These are phyloP conservation scores for Matsumyia berberina DNA, from an alignment of 2,888 invertebrate species.

Conservation along the genomic window DNA sequence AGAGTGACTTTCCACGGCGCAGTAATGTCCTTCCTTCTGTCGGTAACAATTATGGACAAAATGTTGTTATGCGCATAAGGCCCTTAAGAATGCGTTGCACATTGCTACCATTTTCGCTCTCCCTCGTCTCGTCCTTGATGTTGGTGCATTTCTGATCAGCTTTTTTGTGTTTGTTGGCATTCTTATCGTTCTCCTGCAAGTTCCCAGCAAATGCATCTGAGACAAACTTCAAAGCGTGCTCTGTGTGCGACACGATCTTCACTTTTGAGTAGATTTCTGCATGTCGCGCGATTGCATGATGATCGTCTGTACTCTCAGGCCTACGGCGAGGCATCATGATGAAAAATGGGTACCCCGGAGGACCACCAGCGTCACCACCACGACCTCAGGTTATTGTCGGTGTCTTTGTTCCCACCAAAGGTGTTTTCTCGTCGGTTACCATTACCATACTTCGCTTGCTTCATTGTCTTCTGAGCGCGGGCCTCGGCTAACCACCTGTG, in stretches of 20 bases:
- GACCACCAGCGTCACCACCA: constrained; percentile 84
- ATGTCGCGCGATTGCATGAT: constrained; percentile 97
- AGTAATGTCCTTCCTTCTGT: too few relatives aligned
- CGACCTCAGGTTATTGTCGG: constrained; percentile 90
- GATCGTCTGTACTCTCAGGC: constrained; percentile 97
- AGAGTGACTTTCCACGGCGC: too few relatives aligned
- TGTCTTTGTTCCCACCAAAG: constrained; percentile 88
- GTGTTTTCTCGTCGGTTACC: constrained; percentile 87
- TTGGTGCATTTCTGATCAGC: constrained; percentile 85
- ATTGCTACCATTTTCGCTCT: constrained; percentile 86
- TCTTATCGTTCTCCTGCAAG: constrained; percentile 79
- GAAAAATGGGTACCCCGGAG: constrained; percentile 85
- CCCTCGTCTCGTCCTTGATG: constrained; percentile 88
- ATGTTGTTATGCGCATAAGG: constrained; percentile 99
- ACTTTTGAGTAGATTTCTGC: constrained; percentile 97
- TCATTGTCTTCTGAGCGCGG: constrained; percentile 91
- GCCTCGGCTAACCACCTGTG: constrained; percentile 94
- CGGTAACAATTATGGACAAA: too few relatives aligned
- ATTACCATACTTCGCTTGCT: constrained; percentile 89
- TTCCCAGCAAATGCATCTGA: constrained; percentile 93
- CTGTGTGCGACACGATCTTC: constrained; percentile 95
- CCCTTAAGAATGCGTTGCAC: constrained; percentile 93
- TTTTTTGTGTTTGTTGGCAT: constrained; percentile 81
- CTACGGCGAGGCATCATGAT: constrained; percentile 89
- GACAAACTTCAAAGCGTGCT: constrained; percentile 96